Base-by-base conservation (phyloP, 2,888 invertebrate species). In the Loripinus fragilis region DNA sequence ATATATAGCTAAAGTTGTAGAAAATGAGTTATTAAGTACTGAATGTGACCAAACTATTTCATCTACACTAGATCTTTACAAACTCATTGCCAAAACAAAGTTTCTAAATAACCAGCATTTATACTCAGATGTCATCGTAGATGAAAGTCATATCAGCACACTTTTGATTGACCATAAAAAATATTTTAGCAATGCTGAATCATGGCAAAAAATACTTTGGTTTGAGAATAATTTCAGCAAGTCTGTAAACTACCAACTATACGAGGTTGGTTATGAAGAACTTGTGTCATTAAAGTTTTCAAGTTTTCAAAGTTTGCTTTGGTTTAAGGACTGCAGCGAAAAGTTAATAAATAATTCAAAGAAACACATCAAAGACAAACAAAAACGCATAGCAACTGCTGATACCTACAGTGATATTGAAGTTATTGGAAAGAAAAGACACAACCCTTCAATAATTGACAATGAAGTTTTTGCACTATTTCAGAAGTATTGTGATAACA, bases 41-140 rank as follows among this genome's bases (percentile, higher is more conserved):
- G 50, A 50, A 12, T 5, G 10, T 50, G 50, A 50, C 10, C 8
- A 12, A 50, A 12, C 50, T 23, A 20, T 50, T 50, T 7, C 50
- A 50, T 50, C 50, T n/a, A 50, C 50, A 50, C n/a, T 50, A 50
- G 50, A 50, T 20, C 50, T 50, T 12, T 50, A 50, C 50, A 50
- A 50, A 20, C 50, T 50, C 5, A 50, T 50, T 12, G 50, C 50
- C 50, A 50, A 50, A 50, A 50, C 50, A 50, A 50, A 50, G 50
- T 50, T 50, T 50, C 23, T 50, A 12, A 50, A 50, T 20, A 50
- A 50, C 10, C 10, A 50, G n/a, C 20, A 12, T 50, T 12, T 50
- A 50, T 50, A 50, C 23, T 7, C 10, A 50, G 20, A 50, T 23
- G 50, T 50, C 8, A 50, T 15, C 10, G 8, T 50, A 20, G 50